Percentiles rank a stretch among this genome's conserved stretches.
These are phyloP conservation scores for Hypomecis punctinalis DNA, from an alignment of 2,888 invertebrate species.

Conservation along the genomic window DNA sequence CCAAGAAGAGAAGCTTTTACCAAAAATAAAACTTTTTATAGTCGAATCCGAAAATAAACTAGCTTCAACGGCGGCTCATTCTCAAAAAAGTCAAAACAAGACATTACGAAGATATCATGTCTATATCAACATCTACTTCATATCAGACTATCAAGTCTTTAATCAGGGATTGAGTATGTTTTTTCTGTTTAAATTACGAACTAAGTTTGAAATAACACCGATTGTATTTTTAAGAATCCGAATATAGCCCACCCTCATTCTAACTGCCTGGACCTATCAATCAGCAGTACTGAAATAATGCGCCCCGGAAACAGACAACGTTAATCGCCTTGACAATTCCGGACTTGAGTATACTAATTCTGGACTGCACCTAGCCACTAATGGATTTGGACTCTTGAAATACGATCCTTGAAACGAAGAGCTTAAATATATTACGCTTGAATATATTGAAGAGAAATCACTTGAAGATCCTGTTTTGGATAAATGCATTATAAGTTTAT, in stretches of 20 bases:
- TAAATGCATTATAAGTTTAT: conserved; percentile 4
- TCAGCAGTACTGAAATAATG: conserved; percentile 57
- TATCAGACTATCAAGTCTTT: no score
- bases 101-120: background rate
- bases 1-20: background rate
- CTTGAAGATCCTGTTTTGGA: conserved; percentile 24
- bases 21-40: conserved; percentile 10
- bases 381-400: conserved; percentile 49
- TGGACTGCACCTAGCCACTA: conserved; percentile 61
- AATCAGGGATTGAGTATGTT: no score
- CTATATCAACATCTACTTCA: background rate
- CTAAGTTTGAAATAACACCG: no score
- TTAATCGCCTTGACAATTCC: conserved; percentile 73
- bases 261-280: conserved; percentile 35
- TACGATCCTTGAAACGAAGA: conserved; percentile 28
- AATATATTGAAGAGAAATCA: conserved; percentile 21
- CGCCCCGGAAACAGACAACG: conserved; percentile 63
- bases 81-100: conserved; percentile 11
- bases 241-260: conserved; percentile 33
- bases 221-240: background rate
- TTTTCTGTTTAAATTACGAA: no score
- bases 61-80: background rate
- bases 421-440: conserved; percentile 41
- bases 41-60: conserved; percentile 14
- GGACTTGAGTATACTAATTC: conserved; percentile 66